Evolutionary conservation across 2,797 vertebrate genomes (phyloP).

Genomic region (Hylomyscus alleni): DNA sequence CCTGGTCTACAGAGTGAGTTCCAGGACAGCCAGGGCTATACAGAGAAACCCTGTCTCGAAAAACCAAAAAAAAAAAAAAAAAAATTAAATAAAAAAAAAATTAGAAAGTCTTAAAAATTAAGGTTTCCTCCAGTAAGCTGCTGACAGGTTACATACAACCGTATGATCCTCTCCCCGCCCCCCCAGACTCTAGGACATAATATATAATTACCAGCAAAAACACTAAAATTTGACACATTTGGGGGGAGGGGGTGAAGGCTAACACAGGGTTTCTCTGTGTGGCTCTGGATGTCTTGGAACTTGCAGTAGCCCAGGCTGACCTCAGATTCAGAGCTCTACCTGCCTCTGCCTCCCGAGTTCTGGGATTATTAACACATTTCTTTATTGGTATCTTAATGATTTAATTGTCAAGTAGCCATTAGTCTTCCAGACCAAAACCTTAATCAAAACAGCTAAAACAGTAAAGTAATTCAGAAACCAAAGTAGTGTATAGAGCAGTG

Average conservation of each 20-base stretch:
- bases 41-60: no score
- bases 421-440: conserved; percentile 8
- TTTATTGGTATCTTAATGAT: conserved; percentile 34
- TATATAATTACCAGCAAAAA: conserved; percentile 48
- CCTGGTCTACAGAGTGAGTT: no score
- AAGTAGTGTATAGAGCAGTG: background rate
- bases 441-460: conserved; percentile 62
- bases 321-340: background rate
- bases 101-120: background rate
- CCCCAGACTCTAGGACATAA: conserved; percentile 29
- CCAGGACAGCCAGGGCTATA: no score
- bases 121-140: background rate
- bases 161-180: conserved; percentile 2
- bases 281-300: background rate
- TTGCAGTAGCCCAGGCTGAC: background rate
- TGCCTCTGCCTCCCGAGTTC: background rate
- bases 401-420: conserved; percentile 33
- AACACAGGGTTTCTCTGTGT: background rate
- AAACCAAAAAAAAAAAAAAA: no score
- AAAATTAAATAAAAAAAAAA: no score
- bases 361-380: conserved; percentile 37
- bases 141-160: conserved; percentile 40
- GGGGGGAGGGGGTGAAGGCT: no score
- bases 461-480: conserved; percentile 21
- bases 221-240: background rate